Conservation (phyloP, 2,113 vertebrate genomes). For the Pithys albifrons region DNA sequence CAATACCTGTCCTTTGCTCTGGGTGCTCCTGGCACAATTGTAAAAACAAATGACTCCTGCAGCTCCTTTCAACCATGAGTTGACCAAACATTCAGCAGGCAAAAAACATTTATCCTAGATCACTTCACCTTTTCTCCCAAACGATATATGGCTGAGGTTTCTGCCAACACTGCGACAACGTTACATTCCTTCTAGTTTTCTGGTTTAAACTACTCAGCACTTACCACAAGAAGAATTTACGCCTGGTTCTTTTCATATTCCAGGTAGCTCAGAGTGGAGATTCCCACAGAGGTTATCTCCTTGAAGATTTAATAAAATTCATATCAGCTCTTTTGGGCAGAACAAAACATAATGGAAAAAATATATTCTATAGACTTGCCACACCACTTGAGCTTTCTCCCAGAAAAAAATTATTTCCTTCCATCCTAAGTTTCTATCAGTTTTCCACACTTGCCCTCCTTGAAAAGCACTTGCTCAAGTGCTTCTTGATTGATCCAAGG, state of each 20-base stretch:
- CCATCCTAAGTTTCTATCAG: not conserved
- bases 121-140: not conserved
- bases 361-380: not conserved
- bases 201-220: not conserved
- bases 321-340: not conserved
- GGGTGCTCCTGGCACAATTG: not conserved
- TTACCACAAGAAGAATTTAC: not conserved
- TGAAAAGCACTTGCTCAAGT: not conserved
- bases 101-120: not conserved
- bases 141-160: not conserved
- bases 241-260: not conserved
- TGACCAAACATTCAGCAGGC: not conserved
- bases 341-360: not conserved
- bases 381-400: not conserved
- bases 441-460: accelerated
- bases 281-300: not conserved
- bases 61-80: not conserved
- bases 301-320: not conserved
- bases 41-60: not conserved
- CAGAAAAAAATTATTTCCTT: not conserved
- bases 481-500: not conserved
- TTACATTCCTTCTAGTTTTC: not conserved
- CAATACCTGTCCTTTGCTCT: not conserved
- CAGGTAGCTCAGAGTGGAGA: not conserved
- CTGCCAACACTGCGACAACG: too few relatives aligned